These are phyloP conservation scores for Notodonta ziczac DNA, from an alignment of 2,888 invertebrate genomes.

Conservation along the genomic window DNA sequence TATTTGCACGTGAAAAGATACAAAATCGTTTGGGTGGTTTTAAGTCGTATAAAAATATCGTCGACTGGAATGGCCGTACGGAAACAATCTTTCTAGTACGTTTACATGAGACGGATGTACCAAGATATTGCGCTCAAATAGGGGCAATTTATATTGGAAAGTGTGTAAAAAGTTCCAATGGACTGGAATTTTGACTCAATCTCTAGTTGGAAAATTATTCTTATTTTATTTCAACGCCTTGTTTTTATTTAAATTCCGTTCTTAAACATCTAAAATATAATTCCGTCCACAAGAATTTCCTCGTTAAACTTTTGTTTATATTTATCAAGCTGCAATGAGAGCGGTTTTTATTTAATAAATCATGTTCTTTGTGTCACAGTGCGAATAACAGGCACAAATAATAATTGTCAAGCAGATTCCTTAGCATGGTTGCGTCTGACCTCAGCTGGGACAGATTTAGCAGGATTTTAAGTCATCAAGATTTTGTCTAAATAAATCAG, in stretches of 20 bases:
- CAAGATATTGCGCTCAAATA: slow-evolving; percentile 5
- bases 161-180: neutral
- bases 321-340: slow-evolving; percentile 32
- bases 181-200: no score
- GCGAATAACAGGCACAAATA: slow-evolving; percentile 18
- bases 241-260: no score
- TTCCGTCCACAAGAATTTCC: slow-evolving; percentile 1
- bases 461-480: slow-evolving; percentile 14
- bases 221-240: no score
- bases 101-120: slow-evolving; percentile 1
- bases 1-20: slow-evolving; percentile 14
- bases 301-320: slow-evolving; percentile 23
- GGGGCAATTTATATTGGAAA: slow-evolving; percentile 16
- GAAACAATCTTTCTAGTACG: slow-evolving; percentile 7
- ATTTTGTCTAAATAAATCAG: neutral
- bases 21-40: neutral
- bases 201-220: no score
- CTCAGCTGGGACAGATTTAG: slow-evolving; percentile 16
- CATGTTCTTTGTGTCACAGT: slow-evolving; percentile 31
- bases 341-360: slow-evolving; percentile 43
- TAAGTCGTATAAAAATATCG: slow-evolving; percentile 6
- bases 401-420: slow-evolving; percentile 31
- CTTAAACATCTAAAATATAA: neutral
- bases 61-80: neutral
- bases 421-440: slow-evolving; percentile 27